A percentile compares a stretch with the other conserved stretches of the same genome.
Conservation (phyloP, 2,113 vertebrate genomes). For the Leptobrachium leishanense region DNA sequence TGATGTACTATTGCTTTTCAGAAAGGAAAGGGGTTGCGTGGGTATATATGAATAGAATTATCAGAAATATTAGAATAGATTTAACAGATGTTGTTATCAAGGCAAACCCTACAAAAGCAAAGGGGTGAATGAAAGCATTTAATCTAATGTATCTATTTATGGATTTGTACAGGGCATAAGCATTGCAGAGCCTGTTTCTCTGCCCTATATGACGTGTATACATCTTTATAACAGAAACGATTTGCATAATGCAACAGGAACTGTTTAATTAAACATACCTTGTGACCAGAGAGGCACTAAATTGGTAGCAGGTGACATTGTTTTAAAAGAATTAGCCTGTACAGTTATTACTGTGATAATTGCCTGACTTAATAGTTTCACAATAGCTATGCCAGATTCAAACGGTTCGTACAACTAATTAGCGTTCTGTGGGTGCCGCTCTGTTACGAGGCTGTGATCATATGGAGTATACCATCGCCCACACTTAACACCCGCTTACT, state of each 20-base stretch:
- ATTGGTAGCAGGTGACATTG: slow-evolving; percentile 1
- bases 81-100: too few relatives aligned
- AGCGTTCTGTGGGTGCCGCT: neutral
- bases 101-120: too few relatives aligned
- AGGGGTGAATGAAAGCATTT: too few relatives aligned
- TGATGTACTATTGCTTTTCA: too few relatives aligned
- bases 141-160: neutral
- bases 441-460: neutral
- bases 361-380: neutral
- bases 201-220: neutral
- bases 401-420: neutral
- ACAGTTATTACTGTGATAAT: slow-evolving; percentile 1
- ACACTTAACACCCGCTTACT: neutral
- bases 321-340: slow-evolving; percentile 10
- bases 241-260: neutral
- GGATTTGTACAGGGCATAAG: neutral
- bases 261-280: slow-evolving; percentile 1
- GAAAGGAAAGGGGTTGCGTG: too few relatives aligned
- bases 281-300: slow-evolving; percentile 1
- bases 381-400: neutral
- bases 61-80: too few relatives aligned
- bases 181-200: neutral
- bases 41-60: too few relatives aligned
- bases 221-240: neutral
- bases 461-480: neutral